Conservation (phyloP, 2,888 invertebrate species). For the Tenthredo distinguenda region DNA sequence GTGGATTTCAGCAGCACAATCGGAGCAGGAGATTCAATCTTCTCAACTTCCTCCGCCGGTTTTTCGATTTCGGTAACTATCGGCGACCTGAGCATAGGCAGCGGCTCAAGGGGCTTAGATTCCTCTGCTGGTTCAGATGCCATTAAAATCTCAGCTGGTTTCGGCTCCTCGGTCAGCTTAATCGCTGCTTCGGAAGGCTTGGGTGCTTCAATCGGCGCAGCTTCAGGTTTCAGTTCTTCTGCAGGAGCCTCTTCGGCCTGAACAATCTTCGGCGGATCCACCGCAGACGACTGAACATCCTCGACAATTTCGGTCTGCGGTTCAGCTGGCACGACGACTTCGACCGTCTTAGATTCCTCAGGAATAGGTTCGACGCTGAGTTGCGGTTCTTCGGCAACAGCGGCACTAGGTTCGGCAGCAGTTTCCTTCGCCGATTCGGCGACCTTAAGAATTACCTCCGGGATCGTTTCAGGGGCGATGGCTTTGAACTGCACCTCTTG, state of each 20-base stretch:
- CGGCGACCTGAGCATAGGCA: background rate
- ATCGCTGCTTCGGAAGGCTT: background rate
- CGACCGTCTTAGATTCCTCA: background rate
- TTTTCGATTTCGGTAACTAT: slow-evolving; percentile 30
- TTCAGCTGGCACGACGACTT: slow-evolving; percentile 6
- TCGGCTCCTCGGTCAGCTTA: slow-evolving; percentile 8
- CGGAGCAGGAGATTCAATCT: slow-evolving; percentile 32
- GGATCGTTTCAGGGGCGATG: slow-evolving; percentile 76
- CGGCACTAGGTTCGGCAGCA: background rate
- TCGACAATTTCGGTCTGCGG: slow-evolving; percentile 22
- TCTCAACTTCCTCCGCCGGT: slow-evolving; percentile 44
- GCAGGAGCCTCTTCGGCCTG: slow-evolving; percentile 7
- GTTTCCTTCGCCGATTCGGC: slow-evolving; percentile 69
- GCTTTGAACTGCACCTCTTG: slow-evolving; percentile 65
- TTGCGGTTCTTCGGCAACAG: background rate
- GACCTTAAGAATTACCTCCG: slow-evolving; percentile 78
- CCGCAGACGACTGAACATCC: background rate
- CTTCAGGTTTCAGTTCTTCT: slow-evolving; percentile 10
- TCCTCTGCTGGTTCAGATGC: slow-evolving; percentile 20
- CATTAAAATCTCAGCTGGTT: slow-evolving; percentile 1
- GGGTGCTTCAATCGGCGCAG: slow-evolving; percentile 2
- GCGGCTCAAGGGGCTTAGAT: background rate
- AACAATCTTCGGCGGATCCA: background rate
- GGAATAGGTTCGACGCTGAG: background rate
- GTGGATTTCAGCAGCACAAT: background rate